Evolutionary conservation across 1,140 invertebrate genomes (phyloP).

Genomic region (Cydia strobilella): DNA sequence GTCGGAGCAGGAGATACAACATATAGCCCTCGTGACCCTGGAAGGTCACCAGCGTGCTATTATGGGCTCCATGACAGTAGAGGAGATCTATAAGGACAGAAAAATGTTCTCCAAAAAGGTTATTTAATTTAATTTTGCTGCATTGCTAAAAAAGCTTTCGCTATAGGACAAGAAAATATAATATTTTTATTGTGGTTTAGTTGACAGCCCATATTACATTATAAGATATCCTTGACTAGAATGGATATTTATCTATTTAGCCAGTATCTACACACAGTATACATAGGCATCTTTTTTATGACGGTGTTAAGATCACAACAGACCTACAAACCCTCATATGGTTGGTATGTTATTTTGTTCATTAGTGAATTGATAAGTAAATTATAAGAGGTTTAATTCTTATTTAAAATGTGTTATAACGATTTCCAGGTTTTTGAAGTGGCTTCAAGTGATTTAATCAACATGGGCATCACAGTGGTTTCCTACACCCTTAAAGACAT

Average conservation of each 20-base stretch:
- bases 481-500: constrained; percentile 99
- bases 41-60: constrained; percentile 99
- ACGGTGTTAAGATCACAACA: too few relatives aligned
- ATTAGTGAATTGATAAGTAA: too few relatives aligned
- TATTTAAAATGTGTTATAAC: neutral
- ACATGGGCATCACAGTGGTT: constrained; percentile 99
- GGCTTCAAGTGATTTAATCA: constrained; percentile 96
- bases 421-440: constrained; percentile 90
- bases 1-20: constrained; percentile 92
- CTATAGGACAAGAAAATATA: too few relatives aligned
- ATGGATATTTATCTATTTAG: too few relatives aligned
- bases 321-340: too few relatives aligned
- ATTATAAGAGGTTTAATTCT: too few relatives aligned
- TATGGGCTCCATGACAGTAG: constrained; percentile 99
- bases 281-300: too few relatives aligned
- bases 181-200: too few relatives aligned
- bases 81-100: constrained; percentile 99
- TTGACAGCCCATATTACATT: too few relatives aligned
- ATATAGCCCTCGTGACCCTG: constrained; percentile 96
- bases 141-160: neutral
- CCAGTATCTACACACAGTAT: too few relatives aligned
- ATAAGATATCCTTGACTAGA: too few relatives aligned
- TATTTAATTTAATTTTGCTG: constrained; percentile 23
- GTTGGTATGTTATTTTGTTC: too few relatives aligned
- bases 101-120: constrained; percentile 98